Base-by-base conservation (phyloP, 2,888 invertebrate species). In the Camponotus fellah region DNA sequence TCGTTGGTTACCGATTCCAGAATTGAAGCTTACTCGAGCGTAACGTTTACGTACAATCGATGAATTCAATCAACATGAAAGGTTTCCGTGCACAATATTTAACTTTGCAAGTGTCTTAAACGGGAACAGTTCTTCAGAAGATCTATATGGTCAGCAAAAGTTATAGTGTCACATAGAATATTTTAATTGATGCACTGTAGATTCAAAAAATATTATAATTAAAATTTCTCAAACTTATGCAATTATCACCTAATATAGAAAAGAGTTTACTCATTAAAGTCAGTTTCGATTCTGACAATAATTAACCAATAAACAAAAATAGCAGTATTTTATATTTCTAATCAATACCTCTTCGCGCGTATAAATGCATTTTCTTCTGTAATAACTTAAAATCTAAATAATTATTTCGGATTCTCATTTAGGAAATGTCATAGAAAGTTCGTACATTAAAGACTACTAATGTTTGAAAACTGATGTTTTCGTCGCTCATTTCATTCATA, bases 61-160 rank as follows among this genome's bases (percentile, higher is more conserved):
- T 89, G 81, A 86, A 83, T 82, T 82, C 82, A 49, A 89, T 87
- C 88, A 84, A 89, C 88, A 84, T 85, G 40, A 88, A 87, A 77
- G 60, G 86, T 86, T 82, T 71, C 84, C 77, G 86, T 84, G 86
- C 89, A 88, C 88, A 68, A 64, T 62, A 58, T 58, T 79, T 71
- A 72, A 46, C 74, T 74, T 53, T 74, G 79, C 79, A 32, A 79
- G 58, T 58, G 74, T 58, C 72, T 79, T 4, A 74, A 80, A 72
- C 34, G 58, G 58, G 58, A 79, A 58, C 58, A 43, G 58, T 71
- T 72, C 74, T 72, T 46, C 79, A 60, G 74, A 79, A 79, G 37
- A 60, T 60, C 37, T 40, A 68, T 49, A 37, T 65, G 72, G 26
- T 32, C 60, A 60, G 56, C 66, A 60, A 26, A 34, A 58, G n/a